These are phyloP conservation scores for Anoncus sp. DNA, from an alignment of 2,888 invertebrate genomes.

Conservation along the genomic window DNA sequence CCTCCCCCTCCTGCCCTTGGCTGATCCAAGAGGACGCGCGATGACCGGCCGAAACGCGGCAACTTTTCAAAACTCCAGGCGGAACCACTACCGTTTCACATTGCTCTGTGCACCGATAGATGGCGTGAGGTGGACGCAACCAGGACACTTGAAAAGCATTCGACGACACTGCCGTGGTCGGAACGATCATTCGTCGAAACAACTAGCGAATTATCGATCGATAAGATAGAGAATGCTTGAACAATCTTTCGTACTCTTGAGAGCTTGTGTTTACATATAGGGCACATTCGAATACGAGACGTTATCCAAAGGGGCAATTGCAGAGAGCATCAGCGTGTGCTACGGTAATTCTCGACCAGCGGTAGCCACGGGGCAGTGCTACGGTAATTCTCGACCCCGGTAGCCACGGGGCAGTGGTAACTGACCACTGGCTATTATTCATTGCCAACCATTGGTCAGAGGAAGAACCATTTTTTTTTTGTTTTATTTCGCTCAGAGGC, in stretches of 20 bases:
- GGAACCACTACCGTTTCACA: no score
- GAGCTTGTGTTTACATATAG: no score
- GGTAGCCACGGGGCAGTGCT: no score
- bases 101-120: constrained; percentile 15
- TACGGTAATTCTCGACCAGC: neutral
- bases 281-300: neutral
- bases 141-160: neutral
- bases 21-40: neutral
- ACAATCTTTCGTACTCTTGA: no score
- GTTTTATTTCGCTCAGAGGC: neutral
- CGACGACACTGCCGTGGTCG: neutral
- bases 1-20: neutral
- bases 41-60: neutral
- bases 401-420: neutral
- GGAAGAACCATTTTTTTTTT: no score
- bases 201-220: constrained; percentile 16
- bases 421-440: constrained; percentile 32
- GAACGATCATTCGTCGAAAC: constrained; percentile 20
- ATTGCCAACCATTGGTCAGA: constrained; percentile 29
- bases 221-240: constrained; percentile 27
- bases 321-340: neutral
- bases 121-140: constrained; percentile 11
- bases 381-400: no score
- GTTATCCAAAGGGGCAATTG: constrained; percentile 31
- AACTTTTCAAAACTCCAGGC: neutral